These are phyloP conservation scores for Meloidogyne hapla DNA, from an alignment of 1,140 invertebrate genomes.

Conservation along the genomic window DNA sequence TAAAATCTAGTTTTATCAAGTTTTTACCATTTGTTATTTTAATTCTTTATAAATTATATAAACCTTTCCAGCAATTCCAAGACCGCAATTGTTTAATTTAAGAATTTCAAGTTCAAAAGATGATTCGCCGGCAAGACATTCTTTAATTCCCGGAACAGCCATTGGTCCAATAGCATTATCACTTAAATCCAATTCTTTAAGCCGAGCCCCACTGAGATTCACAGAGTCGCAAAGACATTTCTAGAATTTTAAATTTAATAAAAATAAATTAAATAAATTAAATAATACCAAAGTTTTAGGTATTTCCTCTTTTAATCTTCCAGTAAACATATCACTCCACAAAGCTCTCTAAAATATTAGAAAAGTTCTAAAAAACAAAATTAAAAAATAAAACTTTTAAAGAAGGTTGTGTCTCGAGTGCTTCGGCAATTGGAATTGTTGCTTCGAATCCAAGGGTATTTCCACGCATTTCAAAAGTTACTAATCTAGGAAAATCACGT, in stretches of 20 bases:
- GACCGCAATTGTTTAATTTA: slow-evolving; percentile 87
- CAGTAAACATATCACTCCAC: slow-evolving; percentile 95
- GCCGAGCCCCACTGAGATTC: slow-evolving; percentile 74
- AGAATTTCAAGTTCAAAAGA: slow-evolving; percentile 80
- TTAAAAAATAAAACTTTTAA: slow-evolving; percentile 28
- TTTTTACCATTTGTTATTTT: too few species aligned
- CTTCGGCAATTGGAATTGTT: slow-evolving; percentile 48
- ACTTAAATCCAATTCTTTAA: slow-evolving; percentile 86
- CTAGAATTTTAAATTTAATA: slow-evolving; percentile 64
- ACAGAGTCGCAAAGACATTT: slow-evolving; percentile 78
- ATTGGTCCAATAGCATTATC: slow-evolving; percentile 98
- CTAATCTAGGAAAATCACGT: slow-evolving; percentile 15
- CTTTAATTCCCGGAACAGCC: slow-evolving; percentile 83
- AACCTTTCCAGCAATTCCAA: slow-evolving; percentile 82
- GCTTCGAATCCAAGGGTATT: slow-evolving; percentile 56
- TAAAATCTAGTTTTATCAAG: too few species aligned
- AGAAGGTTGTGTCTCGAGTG: slow-evolving; percentile 39
- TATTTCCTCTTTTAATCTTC: slow-evolving; percentile 89
- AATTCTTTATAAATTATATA: slow-evolving; percentile 35
- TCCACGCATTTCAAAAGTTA: slow-evolving; percentile 47
- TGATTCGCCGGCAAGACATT: slow-evolving; percentile 77
- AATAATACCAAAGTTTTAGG: slow-evolving; percentile 77
- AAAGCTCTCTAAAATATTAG: slow-evolving; percentile 37
- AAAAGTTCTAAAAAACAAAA: slow-evolving; percentile 11
- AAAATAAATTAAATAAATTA: not conserved